Evolutionary conservation across 2,797 vertebrate genomes (phyloP), one percentile per base, ranked within the genome.

Genomic region (Oreonectes daqikongensis): DNA sequence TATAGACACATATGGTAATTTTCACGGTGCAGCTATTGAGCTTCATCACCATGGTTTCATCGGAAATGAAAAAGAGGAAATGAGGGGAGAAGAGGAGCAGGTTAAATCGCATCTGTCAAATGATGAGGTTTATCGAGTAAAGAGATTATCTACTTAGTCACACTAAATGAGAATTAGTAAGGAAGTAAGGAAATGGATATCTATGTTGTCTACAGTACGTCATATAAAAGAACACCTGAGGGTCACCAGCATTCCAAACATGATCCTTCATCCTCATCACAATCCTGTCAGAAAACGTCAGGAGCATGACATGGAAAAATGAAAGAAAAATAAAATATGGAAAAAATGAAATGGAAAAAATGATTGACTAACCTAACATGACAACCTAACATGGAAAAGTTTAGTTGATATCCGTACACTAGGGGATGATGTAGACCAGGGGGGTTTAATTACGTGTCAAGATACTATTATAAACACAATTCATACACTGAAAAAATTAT

Each of bases 201-300:
- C 9, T 67, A 14, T 57, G 14, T 30, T 48, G 64, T n/a, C n/a
- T n/a, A n/a, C n/a, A n/a, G n/a, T n/a, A n/a, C n/a, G n/a, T n/a
- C n/a, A n/a, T n/a, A n/a, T n/a, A n/a, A n/a, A n/a, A n/a, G n/a
- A n/a, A 74, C 52, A 89, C 73, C 90, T 92, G 78, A 90, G 79
- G 73, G 78, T 90, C 90, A 92, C 88, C 88, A 90, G 85, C 89
- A 91, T 90, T 88, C 80, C 72, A 92, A 86, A 87, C 89, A 90
- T 42, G 87, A 87, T 88, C 88, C 87, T 79, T 44, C 35, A 65
- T 86, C 86, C 79, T 84, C 83, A 50, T 88, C 83, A 79, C 79
- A 85, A 82, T 89, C 86, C 89, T 88, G 64, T 87, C 83, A 38
- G 81, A 84, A 77, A 77, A 77, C 69, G 26, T 61, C 75, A 72